Evolutionary conservation across 2,113 vertebrate species (phyloP), one percentile per base, ranked within the genome.

Genomic region (Zosterops lateralis): DNA sequence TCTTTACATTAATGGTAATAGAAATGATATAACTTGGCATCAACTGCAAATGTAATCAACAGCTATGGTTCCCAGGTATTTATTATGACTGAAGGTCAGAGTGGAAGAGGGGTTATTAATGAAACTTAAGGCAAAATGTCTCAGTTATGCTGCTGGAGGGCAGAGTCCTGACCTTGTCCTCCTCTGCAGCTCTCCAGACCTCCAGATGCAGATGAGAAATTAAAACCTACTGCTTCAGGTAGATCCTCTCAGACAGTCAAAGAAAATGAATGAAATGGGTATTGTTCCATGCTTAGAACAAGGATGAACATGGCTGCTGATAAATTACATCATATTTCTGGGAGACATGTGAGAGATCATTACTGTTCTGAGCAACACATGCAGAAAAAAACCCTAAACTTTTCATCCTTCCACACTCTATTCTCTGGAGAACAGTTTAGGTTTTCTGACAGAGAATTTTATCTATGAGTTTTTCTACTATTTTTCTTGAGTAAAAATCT

Each of bases 1-100:
- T 98, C 97, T 98, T 98, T 98, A 96, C 94, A 97, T 98, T 98
- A 98, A 98, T 98, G 98, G 97, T 96, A 98, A 98, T 95, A 94
- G 96, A 97, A 98, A 98, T 98, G 71, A 96, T 96, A 95, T 90
- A 95, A 97, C 93, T 97, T 98, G 98, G 98, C 98, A 97, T 97
- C 94, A 84, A 76, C 87, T 96, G 96, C 61, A 90, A 93, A 96
- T 98, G 96, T 97, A 98, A 98, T 98, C 98, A 98, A 95, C 97
- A 96, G 50, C 93, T 95, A 95, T 96, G 96, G 97, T 98, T 97
- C 95, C 96, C 92, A 90, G 92, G 67, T 93, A 88, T 96, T 97
- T 96, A 94, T 97, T 97, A 83, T 67, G 92, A 93, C 94, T 85
- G 70, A 96, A 96, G 96, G 97, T 97, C 97, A 97, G 89, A 93